These are phyloP conservation scores for Cynaeus angustus DNA, from an alignment of 2,888 invertebrate genomes.

Conservation along the genomic window DNA sequence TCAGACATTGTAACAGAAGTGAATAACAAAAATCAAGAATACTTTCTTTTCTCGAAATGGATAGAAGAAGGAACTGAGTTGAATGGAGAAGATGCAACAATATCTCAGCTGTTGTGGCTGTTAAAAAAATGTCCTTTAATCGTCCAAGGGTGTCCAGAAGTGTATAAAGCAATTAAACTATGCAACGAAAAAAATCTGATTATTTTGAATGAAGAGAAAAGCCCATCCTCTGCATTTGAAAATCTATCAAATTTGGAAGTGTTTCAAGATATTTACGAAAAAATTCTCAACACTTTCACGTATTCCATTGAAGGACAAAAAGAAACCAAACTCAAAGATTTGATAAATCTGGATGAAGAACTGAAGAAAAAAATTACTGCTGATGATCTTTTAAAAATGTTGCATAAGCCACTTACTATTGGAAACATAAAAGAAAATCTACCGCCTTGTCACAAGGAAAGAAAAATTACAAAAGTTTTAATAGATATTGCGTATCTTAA, in stretches of 20 bases:
- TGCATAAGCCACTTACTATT: not conserved
- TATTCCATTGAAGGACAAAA: slow-evolving; percentile 9
- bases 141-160: not conserved
- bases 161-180: too few species aligned
- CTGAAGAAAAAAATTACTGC: not conserved
- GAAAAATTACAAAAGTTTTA: not conserved
- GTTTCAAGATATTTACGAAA: not conserved
- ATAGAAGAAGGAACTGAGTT: not conserved
- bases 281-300: not conserved
- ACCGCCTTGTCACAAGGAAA: not conserved
- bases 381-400: slow-evolving; percentile 1
- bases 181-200: not conserved
- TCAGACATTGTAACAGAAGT: not conserved
- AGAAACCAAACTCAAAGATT: not conserved
- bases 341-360: not conserved
- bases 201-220: not conserved
- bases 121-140: slow-evolving; percentile 3
- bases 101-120: not conserved
- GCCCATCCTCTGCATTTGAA: not conserved
- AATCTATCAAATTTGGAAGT: not conserved
- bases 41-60: not conserved
- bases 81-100: not conserved
- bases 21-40: not conserved
- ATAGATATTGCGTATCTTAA: slow-evolving; percentile 1
- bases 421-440: slow-evolving; percentile 1